phyloP scores from a whole-genome alignment of 1,140 invertebrate species.

The Tetranychus urticae region DNA sequence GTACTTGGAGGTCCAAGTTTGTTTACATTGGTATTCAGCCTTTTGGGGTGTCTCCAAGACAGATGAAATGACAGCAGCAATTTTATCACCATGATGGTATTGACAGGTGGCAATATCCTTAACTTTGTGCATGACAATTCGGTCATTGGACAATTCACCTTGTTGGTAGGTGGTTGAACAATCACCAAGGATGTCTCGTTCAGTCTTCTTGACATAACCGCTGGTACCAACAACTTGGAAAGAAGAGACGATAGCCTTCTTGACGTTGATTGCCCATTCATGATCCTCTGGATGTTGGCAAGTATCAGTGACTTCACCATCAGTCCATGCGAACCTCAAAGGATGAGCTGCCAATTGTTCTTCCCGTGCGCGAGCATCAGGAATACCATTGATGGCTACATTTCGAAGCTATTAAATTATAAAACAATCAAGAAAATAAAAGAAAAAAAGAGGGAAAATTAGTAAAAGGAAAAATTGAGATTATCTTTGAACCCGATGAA shows the following conservation, averaged over 20 bases:
- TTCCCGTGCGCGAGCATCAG: neutral
- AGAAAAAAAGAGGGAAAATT: neutral
- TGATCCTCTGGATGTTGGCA: neutral
- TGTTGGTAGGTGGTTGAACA: constrained; percentile 6
- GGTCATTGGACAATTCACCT: neutral
- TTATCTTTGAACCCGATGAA: neutral
- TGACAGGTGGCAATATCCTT: constrained; percentile 3
- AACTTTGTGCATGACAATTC: neutral
- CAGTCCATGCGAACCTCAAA: neutral
- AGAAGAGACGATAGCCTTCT: constrained; percentile 8
- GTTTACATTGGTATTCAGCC: neutral
- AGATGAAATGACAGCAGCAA: neutral
- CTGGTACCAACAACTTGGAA: neutral
- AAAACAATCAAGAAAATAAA: neutral
- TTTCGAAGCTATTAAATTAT: neutral
- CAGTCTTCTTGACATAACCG: neutral
- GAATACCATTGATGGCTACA: neutral
- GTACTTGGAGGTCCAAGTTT: neutral
- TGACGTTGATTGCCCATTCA: constrained; percentile 5
- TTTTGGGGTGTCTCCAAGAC: neutral
- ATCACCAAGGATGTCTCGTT: constrained; percentile 5
- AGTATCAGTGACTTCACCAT: constrained; percentile 2
- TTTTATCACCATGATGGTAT: neutral
- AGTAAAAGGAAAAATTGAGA: neutral
- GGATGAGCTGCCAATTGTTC: neutral